A percentile compares a stretch with the other conserved stretches of the same genome.
Evolutionary conservation across 2,888 invertebrate species (phyloP).

Genomic region (Agrochola lychnidis): DNA sequence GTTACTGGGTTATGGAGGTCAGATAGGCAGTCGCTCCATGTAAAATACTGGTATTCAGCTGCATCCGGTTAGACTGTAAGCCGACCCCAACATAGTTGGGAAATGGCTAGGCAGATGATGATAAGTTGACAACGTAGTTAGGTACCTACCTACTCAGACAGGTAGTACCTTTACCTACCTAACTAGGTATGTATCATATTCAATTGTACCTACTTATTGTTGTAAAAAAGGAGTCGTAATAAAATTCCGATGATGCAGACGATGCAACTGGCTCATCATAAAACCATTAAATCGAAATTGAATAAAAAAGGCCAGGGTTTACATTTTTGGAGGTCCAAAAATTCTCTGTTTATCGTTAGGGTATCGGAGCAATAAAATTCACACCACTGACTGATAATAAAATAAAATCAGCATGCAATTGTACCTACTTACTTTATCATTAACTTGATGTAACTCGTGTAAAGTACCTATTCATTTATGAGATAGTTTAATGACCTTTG

Average conservation of each 20-base stretch:
- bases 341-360: conserved; percentile 29
- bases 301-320: conserved; percentile 2
- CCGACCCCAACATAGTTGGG: background rate
- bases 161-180: background rate
- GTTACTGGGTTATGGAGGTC: no score
- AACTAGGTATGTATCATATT: background rate
- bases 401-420: conserved; percentile 15
- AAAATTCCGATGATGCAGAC: conserved; percentile 4
- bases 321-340: conserved; percentile 24
- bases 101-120: background rate
- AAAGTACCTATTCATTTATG: background rate
- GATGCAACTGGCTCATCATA: conserved; percentile 9
- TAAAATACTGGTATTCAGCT: background rate
- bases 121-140: background rate
- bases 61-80: background rate
- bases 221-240: background rate
- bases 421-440: background rate
- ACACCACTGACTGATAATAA: conserved; percentile 6
- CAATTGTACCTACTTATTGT: background rate
- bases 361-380: conserved; percentile 40
- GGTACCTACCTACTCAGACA: background rate
- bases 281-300: conserved; percentile 28
- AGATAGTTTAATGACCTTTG: conserved; percentile 36
- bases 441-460: background rate
- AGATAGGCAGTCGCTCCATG: background rate